These are phyloP conservation scores for Drosophila dives DNA, from an alignment of 2,888 invertebrate species.

Conservation along the genomic window DNA sequence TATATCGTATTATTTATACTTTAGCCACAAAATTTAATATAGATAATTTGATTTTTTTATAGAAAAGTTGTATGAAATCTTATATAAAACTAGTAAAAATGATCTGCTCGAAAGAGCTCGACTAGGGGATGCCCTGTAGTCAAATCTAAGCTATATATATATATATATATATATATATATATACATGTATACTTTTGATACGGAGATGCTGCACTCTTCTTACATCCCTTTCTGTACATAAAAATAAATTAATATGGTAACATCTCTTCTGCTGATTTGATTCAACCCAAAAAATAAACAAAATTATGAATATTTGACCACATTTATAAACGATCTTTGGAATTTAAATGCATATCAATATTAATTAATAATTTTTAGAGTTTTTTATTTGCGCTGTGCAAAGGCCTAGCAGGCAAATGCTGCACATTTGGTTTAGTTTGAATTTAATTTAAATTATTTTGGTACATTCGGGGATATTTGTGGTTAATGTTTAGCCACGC, in stretches of 20 bases:
- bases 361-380: neutral
- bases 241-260: neutral
- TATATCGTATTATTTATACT: neutral
- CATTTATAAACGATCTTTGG: neutral
- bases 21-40: too few relatives aligned
- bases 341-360: neutral
- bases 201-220: too few relatives aligned
- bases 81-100: neutral
- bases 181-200: too few relatives aligned
- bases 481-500: slow-evolving; percentile 31
- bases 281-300: neutral
- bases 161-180: too few relatives aligned
- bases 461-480: neutral
- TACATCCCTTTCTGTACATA: neutral
- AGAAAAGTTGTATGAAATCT: neutral
- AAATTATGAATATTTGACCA: neutral
- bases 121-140: neutral
- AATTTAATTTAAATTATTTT: slow-evolving; percentile 36
- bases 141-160: neutral
- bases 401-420: neutral
- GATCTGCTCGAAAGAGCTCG: neutral
- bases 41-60: neutral
- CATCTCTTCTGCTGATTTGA: neutral
- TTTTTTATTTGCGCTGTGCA: neutral
- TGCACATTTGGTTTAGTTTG: slow-evolving; percentile 3